These are phyloP conservation scores for Atopsyche davidsoni DNA, from an alignment of 1,140 invertebrate genomes.

Conservation along the genomic window DNA sequence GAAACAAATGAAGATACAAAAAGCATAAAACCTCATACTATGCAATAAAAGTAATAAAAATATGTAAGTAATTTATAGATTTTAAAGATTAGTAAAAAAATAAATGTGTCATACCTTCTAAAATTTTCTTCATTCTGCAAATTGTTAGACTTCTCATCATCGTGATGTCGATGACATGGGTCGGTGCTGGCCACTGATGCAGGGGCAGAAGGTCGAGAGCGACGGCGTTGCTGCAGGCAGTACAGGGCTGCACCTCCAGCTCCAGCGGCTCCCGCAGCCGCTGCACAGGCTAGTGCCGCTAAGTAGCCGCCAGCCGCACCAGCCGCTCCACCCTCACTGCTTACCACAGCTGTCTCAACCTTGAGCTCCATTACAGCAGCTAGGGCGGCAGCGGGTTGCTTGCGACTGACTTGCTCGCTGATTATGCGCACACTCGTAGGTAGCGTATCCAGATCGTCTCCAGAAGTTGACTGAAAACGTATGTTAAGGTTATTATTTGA, in stretches of 20 bases:
- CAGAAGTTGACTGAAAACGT: conserved; percentile 42
- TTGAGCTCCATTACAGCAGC: conserved; percentile 74
- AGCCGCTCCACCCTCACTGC: conserved; percentile 34
- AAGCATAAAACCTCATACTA: no score
- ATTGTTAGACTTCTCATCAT: conserved; percentile 83
- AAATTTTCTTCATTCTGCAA: conserved; percentile 85
- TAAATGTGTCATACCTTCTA: conserved; percentile 47
- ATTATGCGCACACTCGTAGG: conserved; percentile 58
- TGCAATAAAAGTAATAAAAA: not conserved
- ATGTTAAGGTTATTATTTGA: not conserved
- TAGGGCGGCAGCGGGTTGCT: conserved; percentile 56
- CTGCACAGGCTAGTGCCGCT: conserved; percentile 36
- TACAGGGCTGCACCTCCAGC: conserved; percentile 43
- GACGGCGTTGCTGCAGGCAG: conserved; percentile 48
- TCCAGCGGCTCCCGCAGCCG: conserved; percentile 41
- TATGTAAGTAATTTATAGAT: conserved; percentile 1
- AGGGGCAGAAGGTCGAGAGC: conserved; percentile 49
- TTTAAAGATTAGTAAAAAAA: not conserved
- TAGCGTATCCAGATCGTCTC: conserved; percentile 49
- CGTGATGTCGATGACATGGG: conserved; percentile 59
- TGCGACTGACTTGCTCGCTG: conserved; percentile 64
- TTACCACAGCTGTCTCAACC: conserved; percentile 63
- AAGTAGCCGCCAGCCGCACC: conserved; percentile 36
- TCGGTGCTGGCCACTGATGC: conserved; percentile 51
- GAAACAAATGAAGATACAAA: no score